Evolutionary conservation across 2,113 vertebrate genomes (phyloP).

Genomic region (Girardinichthys multiradiatus): DNA sequence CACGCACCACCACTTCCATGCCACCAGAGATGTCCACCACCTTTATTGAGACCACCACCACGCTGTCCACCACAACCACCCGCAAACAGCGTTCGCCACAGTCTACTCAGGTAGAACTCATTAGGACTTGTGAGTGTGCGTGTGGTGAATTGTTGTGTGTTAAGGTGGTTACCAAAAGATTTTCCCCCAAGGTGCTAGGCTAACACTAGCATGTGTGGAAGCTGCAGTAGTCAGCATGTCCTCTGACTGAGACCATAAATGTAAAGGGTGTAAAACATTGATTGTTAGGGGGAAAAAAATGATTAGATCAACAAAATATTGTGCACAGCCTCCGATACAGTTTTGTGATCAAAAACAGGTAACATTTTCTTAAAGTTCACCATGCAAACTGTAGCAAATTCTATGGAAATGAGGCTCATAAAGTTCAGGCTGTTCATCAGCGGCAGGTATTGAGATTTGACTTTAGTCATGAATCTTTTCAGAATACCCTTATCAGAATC

Average conservation of each 20-base stretch:
- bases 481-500: too few relatives aligned
- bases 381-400: too few relatives aligned
- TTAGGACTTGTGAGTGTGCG: not conserved
- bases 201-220: not conserved
- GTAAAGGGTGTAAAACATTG: too few relatives aligned
- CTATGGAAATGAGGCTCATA: too few relatives aligned
- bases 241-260: not conserved
- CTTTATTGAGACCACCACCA: constrained; percentile 97
- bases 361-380: too few relatives aligned
- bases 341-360: too few relatives aligned
- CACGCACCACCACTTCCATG: constrained; percentile 91
- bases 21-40: constrained; percentile 98
- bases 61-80: constrained; percentile 95
- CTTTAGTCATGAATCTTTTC: too few relatives aligned
- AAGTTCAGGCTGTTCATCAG: not conserved
- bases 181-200: too few relatives aligned
- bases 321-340: too few relatives aligned
- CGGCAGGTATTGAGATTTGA: not conserved
- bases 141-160: not conserved
- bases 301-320: too few relatives aligned
- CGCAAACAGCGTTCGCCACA: constrained; percentile 94
- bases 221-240: not conserved
- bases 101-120: constrained; percentile 87
- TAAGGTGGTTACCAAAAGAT: too few relatives aligned
- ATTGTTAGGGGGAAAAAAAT: too few relatives aligned